Evolutionary conservation across 2,797 vertebrate genomes (phyloP).

Genomic region (Chelon labrosus): DNA sequence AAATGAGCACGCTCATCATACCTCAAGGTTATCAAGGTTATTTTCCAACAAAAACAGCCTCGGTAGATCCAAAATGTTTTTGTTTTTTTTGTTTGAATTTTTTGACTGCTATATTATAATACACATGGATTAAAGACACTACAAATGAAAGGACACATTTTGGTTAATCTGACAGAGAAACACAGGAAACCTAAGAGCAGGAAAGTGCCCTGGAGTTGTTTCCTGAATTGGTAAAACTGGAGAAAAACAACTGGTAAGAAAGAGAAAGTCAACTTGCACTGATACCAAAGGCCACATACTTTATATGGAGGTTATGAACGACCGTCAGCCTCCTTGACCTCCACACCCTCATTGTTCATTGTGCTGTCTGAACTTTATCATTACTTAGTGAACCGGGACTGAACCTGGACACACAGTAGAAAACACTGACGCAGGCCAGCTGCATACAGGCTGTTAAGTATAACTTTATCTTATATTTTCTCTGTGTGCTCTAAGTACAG

Average conservation of each 20-base stretch:
- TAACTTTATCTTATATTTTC: not conserved
- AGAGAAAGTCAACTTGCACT: not conserved
- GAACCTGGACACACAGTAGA: conserved; percentile 9
- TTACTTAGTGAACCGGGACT: not conserved
- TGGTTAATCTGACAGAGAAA: not conserved
- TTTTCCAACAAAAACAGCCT: conserved; percentile 5
- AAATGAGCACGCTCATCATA: conserved; percentile 67
- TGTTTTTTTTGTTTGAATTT: not conserved
- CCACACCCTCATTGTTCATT: conserved; percentile 16
- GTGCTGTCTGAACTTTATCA: conserved; percentile 6
- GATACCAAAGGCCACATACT: conserved; percentile 19
- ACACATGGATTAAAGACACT: not conserved
- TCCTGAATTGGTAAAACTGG: not conserved
- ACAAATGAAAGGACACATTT: conserved; percentile 1
- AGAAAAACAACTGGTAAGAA: not conserved
- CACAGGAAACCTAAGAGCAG: not conserved
- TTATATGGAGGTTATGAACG: conserved; percentile 15
- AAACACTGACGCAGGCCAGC: not conserved
- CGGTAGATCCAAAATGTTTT: not conserved
- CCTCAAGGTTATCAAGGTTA: conserved; percentile 66
- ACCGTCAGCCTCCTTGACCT: conserved; percentile 13
- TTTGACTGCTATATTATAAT: not conserved
- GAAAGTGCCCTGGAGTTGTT: not conserved
- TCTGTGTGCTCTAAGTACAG: not conserved
- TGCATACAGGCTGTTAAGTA: not conserved